These are phyloP conservation scores for Laterallus jamaicensis DNA, from an alignment of 2,113 vertebrate species.

Conservation along the genomic window DNA sequence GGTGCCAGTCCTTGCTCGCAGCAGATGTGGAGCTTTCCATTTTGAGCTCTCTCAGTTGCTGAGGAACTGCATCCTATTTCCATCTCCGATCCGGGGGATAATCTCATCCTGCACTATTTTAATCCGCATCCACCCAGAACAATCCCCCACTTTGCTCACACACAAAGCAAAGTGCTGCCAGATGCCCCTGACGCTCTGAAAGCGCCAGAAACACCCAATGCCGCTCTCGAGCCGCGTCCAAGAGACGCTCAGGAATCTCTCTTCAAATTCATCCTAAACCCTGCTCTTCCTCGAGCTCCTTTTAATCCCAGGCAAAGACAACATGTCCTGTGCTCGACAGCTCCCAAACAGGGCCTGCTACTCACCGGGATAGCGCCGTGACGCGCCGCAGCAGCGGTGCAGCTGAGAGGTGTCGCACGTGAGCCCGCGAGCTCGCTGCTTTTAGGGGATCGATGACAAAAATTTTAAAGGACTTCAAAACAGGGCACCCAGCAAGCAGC, in stretches of 20 bases:
- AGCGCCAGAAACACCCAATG: neutral
- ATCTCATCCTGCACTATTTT: neutral
- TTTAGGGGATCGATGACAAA: accelerated
- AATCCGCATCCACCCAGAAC: neutral
- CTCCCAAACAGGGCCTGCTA: neutral
- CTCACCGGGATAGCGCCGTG: neutral
- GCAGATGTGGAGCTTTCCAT: neutral
- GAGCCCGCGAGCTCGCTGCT: neutral
- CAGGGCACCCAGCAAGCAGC: neutral
- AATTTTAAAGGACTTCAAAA: neutral
- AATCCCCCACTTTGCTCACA: neutral
- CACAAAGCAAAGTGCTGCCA: neutral
- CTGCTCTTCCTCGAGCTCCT: neutral
- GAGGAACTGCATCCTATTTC: neutral
- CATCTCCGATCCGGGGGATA: neutral
- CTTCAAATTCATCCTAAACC: neutral
- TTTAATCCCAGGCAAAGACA: neutral
- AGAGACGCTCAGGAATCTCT: neutral
- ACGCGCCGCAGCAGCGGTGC: accelerated
- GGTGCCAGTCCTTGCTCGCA: neutral
- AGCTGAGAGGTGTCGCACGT: neutral
- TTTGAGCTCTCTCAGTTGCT: neutral
- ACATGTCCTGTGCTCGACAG: neutral
- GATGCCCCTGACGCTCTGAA: neutral
- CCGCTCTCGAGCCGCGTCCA: neutral